A percentile compares a stretch with the other conserved stretches of the same genome.
These are phyloP conservation scores for Eulemur mongoz DNA, from an alignment of 2,797 vertebrate genomes.

Conservation along the genomic window DNA sequence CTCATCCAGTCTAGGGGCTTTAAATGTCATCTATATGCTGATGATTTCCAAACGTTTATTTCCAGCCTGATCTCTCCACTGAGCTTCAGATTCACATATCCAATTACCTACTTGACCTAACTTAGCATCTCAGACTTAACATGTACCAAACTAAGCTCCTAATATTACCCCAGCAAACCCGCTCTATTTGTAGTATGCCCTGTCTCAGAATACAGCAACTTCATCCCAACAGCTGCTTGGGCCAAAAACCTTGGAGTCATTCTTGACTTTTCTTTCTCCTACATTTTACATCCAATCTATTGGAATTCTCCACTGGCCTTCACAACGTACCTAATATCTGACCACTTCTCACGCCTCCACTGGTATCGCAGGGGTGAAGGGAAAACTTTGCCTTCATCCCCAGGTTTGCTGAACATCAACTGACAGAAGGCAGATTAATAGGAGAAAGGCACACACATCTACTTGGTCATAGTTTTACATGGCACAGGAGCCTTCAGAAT, in stretches of 20 bases:
- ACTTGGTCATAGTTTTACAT: neutral
- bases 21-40: neutral
- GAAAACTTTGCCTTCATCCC: neutral
- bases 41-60: conserved; percentile 11
- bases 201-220: neutral
- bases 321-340: neutral
- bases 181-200: neutral
- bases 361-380: neutral
- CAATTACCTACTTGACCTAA: neutral
- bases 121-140: neutral
- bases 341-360: neutral
- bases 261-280: neutral
- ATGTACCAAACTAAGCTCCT: neutral
- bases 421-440: neutral
- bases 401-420: neutral
- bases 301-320: neutral
- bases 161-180: neutral
- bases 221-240: neutral
- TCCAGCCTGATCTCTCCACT: neutral
- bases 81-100: neutral
- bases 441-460: neutral
- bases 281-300: neutral
- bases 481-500: neutral
- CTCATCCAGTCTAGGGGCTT: neutral
- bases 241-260: neutral